Conservation (phyloP, 2,888 invertebrate species). For the Parnassius orleans region DNA sequence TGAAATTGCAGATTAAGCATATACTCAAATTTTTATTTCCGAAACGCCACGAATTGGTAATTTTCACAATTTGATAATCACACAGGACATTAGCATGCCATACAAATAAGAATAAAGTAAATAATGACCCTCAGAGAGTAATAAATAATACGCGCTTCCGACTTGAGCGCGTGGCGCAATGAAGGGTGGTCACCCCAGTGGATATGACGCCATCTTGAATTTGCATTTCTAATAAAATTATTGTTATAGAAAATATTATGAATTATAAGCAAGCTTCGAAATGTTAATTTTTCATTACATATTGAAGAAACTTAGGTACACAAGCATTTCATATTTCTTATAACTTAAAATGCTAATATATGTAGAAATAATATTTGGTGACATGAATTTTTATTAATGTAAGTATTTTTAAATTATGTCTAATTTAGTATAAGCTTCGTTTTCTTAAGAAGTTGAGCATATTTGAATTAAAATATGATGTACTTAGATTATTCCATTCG, state of each 20-base stretch:
- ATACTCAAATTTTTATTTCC: slow-evolving; percentile 15
- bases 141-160: slow-evolving; percentile 64
- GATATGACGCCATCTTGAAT: slow-evolving; percentile 64
- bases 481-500: no score
- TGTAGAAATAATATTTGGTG: no score
- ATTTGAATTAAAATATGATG: no score
- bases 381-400: no score
- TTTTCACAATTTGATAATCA: slow-evolving; percentile 48
- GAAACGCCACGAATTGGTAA: slow-evolving; percentile 31
- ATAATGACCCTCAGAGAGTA: slow-evolving; percentile 55
- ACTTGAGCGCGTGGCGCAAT: slow-evolving; percentile 46
- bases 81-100: slow-evolving; percentile 57
- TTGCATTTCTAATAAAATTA: slow-evolving; percentile 60
- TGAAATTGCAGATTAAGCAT: slow-evolving; percentile 7
- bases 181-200: slow-evolving; percentile 59
- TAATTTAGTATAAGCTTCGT: no score
- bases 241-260: slow-evolving; percentile 32
- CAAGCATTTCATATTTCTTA: no score
- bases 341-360: no score
- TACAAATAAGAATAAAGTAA: slow-evolving; percentile 59
- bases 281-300: no score
- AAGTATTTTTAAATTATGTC: no score
- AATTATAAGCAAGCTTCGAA: slow-evolving; percentile 9
- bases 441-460: no score
- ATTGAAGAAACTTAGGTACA: no score